phyloP scores from a whole-genome alignment of 1,140 invertebrate genomes.

The Drosophila sulfurigaster region DNA sequence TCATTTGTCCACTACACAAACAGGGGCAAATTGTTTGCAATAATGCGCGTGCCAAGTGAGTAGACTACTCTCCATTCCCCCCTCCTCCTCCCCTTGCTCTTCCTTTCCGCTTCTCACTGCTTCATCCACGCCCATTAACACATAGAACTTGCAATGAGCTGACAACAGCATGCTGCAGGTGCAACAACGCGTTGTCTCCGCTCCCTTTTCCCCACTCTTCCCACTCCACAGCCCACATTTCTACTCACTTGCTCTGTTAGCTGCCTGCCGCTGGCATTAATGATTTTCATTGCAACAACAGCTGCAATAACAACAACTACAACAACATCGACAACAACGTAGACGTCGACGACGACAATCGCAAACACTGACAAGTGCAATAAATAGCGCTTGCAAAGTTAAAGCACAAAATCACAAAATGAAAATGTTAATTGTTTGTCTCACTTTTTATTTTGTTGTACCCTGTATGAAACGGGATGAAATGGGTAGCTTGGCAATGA shows the following conservation, averaged over 20 bases:
- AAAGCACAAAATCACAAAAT: conserved; percentile 77
- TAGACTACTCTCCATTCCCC: not conserved
- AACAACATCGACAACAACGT: conserved; percentile 38
- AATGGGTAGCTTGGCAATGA: not conserved
- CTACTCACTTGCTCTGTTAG: not conserved
- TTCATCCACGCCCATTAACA: conserved; percentile 27
- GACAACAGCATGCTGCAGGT: conserved; percentile 45
- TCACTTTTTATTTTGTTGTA: conserved; percentile 19
- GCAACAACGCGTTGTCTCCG: conserved; percentile 14
- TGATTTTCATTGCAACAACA: conserved; percentile 63
- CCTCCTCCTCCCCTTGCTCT: not conserved
- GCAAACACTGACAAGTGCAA: conserved; percentile 58
- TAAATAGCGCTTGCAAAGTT: conserved; percentile 73
- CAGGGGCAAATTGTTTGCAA: conserved; percentile 79
- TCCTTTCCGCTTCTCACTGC: not conserved
- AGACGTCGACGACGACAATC: conserved; percentile 45
- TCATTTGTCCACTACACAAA: conserved; percentile 76
- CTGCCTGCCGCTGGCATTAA: conserved; percentile 44
- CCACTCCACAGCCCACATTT: no score
- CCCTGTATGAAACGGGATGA: not conserved
- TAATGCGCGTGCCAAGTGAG: conserved; percentile 75
- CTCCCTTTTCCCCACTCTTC: not conserved
- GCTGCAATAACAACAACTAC: conserved; percentile 27
- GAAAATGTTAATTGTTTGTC: conserved; percentile 78
- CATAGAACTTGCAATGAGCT: conserved; percentile 27